phyloP scores from a whole-genome alignment of 2,113 vertebrate genomes.

The Laterallus jamaicensis region DNA sequence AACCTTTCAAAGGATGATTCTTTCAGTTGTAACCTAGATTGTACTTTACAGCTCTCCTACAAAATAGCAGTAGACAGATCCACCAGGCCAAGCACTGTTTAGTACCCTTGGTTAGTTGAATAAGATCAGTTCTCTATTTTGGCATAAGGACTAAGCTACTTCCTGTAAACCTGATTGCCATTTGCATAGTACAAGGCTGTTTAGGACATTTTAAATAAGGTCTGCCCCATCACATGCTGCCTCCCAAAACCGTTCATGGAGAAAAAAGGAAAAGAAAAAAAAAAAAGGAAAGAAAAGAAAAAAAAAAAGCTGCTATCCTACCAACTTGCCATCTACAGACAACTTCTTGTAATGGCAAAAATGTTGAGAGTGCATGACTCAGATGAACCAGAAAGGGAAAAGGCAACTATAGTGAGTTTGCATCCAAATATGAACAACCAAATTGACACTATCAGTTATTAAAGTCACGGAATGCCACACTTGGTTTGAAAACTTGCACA shows the following conservation, averaged over 20 bases:
- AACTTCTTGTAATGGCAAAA: not conserved
- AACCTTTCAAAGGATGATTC: constrained; percentile 1
- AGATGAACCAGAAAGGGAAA: not conserved
- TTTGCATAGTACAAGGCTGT: constrained; percentile 50
- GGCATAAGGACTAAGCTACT: constrained; percentile 20
- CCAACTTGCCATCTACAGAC: not conserved
- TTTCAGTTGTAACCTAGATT: constrained; percentile 18
- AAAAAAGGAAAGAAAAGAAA: fast-evolving
- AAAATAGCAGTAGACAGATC: not conserved
- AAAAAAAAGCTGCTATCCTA: not conserved
- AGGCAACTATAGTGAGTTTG: not conserved
- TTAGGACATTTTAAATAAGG: constrained; percentile 29
- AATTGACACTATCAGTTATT: not conserved
- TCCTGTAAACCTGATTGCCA: not conserved
- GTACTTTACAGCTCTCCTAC: constrained; percentile 1
- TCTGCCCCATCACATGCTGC: not conserved
- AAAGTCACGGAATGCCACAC: not conserved
- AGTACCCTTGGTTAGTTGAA: not conserved
- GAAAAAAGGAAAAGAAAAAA: not conserved
- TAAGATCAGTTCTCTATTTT: constrained; percentile 8
- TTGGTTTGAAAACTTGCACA: not conserved
- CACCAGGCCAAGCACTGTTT: not conserved
- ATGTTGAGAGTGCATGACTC: not conserved
- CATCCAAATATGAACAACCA: not conserved
- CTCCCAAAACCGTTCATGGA: not conserved